These are phyloP conservation scores for Leptura quadrifasciata DNA, from an alignment of 2,888 invertebrate species.

Conservation along the genomic window DNA sequence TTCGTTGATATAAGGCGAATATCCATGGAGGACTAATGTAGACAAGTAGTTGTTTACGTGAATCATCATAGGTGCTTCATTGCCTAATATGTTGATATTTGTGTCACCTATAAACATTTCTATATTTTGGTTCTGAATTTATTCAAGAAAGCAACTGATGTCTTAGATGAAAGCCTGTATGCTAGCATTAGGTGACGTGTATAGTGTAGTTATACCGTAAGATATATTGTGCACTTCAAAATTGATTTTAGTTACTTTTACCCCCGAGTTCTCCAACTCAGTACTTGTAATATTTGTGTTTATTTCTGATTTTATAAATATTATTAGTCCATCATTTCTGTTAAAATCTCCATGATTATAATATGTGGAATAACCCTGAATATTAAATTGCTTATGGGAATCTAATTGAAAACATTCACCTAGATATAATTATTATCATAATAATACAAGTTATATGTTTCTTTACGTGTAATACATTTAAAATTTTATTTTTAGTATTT, in stretches of 20 bases:
- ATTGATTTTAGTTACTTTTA: background rate
- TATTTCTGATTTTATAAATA: conserved; percentile 10
- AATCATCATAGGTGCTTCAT: too few relatives aligned
- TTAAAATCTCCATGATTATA: too few relatives aligned
- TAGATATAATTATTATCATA: conserved; percentile 4
- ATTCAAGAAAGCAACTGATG: background rate
- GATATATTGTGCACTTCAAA: background rate
- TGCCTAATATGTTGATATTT: too few relatives aligned
- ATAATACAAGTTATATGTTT: background rate
- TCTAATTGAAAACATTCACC: background rate
- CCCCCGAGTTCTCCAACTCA: background rate
- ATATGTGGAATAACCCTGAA: background rate
- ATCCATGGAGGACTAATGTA: too few relatives aligned
- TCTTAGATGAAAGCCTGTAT: background rate
- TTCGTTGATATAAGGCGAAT: too few relatives aligned
- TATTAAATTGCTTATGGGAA: background rate
- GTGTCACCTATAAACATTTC: too few relatives aligned
- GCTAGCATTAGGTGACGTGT: background rate
- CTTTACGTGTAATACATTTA: background rate
- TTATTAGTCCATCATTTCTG: background rate
- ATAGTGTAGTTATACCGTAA: background rate
- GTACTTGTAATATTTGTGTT: background rate
- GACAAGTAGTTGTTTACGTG: too few relatives aligned
- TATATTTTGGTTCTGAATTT: too few relatives aligned
- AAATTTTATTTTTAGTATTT: background rate